These are phyloP conservation scores for Campylomormyrus tamandua DNA, from an alignment of 2,113 vertebrate species.

Conservation along the genomic window DNA sequence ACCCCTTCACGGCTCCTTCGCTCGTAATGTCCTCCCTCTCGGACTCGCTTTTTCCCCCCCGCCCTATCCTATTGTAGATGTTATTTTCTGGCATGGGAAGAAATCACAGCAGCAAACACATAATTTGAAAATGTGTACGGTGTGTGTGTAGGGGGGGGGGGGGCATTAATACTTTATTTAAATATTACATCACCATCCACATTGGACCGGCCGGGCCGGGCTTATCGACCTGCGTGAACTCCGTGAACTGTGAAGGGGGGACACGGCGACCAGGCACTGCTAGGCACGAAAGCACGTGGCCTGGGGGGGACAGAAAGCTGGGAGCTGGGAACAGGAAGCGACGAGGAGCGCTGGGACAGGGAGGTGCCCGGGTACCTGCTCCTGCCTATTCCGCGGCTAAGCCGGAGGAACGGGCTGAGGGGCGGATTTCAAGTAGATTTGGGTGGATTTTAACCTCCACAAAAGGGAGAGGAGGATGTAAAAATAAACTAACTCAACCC, in stretches of 20 bases:
- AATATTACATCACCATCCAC: neutral
- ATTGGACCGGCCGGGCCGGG: neutral
- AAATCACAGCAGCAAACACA: neutral
- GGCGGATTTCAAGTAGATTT: neutral
- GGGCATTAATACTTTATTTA: neutral
- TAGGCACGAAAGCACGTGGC: neutral
- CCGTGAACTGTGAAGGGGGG: neutral
- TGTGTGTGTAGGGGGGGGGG: neutral
- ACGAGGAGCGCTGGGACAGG: neutral
- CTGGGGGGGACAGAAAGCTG: neutral
- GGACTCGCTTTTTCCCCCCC: neutral
- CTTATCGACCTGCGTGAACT: neutral
- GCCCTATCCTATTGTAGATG: neutral
- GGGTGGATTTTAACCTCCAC: neutral
- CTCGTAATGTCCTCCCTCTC: constrained; percentile 2
- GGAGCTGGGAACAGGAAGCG: neutral
- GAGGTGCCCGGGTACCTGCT: neutral
- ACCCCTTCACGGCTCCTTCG: neutral
- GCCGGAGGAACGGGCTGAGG: neutral
- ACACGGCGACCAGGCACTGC: neutral
- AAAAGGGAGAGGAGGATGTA: neutral
- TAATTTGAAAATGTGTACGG: neutral
- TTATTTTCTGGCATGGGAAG: neutral
- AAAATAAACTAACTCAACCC: constrained; percentile 2
- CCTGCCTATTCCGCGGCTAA: neutral